These are phyloP conservation scores for Monopterus albus DNA, from an alignment of 2,113 vertebrate species.

Conservation along the genomic window DNA sequence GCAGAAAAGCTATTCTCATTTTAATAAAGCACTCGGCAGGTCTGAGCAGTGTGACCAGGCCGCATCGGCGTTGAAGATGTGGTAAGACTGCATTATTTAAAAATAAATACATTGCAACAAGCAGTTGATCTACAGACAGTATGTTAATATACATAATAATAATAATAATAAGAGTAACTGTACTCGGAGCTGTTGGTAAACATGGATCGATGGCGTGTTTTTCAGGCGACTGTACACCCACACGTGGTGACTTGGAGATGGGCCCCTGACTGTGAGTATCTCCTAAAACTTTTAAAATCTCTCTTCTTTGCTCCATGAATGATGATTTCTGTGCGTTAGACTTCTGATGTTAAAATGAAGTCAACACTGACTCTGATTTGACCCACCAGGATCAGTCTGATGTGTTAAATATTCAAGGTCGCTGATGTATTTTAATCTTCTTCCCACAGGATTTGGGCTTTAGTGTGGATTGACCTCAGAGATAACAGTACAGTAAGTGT, in stretches of 20 bases:
- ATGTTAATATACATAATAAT: neutral
- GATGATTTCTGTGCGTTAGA: slow-evolving; percentile 75
- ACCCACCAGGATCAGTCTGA: neutral
- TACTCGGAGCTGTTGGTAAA: neutral
- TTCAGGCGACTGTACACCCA: neutral
- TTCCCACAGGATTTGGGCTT: too few species aligned
- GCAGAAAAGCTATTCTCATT: neutral
- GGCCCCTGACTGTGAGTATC: slow-evolving; percentile 4
- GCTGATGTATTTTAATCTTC: neutral
- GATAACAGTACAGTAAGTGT: slow-evolving; percentile 15
- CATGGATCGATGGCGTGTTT: neutral
- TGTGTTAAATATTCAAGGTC: accelerated
- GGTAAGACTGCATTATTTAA: neutral
- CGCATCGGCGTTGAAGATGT: neutral
- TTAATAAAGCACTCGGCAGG: neutral
- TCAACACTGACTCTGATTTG: slow-evolving; percentile 44
- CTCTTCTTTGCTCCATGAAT: slow-evolving; percentile 5
- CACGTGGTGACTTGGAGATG: slow-evolving; percentile 20
- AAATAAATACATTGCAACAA: neutral
- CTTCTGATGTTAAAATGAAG: slow-evolving; percentile 73
- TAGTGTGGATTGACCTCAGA: neutral
- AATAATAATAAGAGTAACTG: too few species aligned
- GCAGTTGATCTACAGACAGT: accelerated
- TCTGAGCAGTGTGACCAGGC: slow-evolving; percentile 12
- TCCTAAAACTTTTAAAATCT: neutral